Conservation (phyloP, 2,888 invertebrate species). For the Tetragnatha montana region DNA sequence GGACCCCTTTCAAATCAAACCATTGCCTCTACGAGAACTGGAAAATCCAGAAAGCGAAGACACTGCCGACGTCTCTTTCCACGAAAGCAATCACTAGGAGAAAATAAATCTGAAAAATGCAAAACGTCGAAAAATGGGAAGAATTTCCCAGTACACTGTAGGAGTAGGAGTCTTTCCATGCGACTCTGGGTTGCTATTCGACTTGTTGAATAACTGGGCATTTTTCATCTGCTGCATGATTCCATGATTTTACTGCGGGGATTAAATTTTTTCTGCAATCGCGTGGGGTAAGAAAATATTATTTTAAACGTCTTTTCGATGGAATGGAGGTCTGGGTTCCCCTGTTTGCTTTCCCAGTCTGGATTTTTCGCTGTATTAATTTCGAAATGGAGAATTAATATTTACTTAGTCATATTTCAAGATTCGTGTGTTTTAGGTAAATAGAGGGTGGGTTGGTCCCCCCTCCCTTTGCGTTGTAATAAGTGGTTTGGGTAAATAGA, state of each 20-base stretch:
- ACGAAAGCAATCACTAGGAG: background rate
- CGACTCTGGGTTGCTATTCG: background rate
- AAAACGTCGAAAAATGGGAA: slow-evolving; percentile 21
- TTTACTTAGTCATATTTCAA: background rate
- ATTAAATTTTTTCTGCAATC: background rate
- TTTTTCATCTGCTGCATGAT: slow-evolving; percentile 5
- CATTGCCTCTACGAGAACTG: background rate
- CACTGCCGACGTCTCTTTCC: slow-evolving; percentile 3
- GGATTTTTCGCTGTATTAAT: background rate
- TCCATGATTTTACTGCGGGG: background rate
- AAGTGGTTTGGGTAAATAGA: too few species aligned
- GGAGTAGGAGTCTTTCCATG: background rate
- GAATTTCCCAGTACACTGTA: slow-evolving; percentile 14
- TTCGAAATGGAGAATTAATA: background rate
- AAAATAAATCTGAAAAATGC: slow-evolving; percentile 7
- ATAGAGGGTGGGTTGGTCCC: background rate
- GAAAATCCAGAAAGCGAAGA: background rate
- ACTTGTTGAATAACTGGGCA: slow-evolving; percentile 18
- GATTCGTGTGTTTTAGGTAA: background rate
- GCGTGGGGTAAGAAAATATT: background rate
- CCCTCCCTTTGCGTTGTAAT: background rate
- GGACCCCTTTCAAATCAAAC: background rate
- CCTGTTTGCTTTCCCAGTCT: background rate
- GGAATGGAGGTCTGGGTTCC: background rate
- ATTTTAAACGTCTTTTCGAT: slow-evolving; percentile 1